phyloP scores from a whole-genome alignment of 2,113 vertebrate genomes.

The Acrocephalus arundinaceus region DNA sequence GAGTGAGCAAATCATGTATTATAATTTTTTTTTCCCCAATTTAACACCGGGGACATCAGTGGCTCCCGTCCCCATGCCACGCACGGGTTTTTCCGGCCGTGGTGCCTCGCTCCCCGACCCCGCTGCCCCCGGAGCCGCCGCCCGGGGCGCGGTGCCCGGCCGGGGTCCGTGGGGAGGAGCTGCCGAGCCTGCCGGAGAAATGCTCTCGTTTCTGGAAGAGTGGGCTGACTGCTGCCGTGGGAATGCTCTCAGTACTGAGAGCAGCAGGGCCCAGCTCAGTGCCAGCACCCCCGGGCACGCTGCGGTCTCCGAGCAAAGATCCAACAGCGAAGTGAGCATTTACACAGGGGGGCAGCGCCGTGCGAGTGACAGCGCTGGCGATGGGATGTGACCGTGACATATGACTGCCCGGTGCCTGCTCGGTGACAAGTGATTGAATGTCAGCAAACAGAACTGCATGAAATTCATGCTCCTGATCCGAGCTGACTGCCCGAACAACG shows the following conservation, averaged over 20 bases:
- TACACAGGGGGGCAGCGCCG: background rate
- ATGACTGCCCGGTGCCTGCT: background rate
- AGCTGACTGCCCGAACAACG: conserved; percentile 36
- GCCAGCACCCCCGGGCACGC: background rate
- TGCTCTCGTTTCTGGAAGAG: background rate
- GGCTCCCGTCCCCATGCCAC: fast-evolving
- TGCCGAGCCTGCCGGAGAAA: background rate
- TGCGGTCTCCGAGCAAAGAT: background rate
- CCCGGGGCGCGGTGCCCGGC: fast-evolving
- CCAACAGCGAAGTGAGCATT: background rate
- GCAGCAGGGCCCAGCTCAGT: background rate
- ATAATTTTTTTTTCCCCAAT: background rate
- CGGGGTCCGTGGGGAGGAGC: fast-evolving
- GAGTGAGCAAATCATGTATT: background rate
- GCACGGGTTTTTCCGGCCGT: fast-evolving
- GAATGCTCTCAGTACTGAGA: background rate
- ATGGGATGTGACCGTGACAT: conserved; percentile 8
- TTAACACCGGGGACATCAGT: fast-evolving
- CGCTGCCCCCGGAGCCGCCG: background rate
- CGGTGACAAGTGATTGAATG: conserved; percentile 58
- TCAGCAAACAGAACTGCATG: conserved; percentile 42
- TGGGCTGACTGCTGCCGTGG: background rate
- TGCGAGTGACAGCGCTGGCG: background rate
- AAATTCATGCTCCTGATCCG: conserved; percentile 42
- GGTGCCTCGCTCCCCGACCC: fast-evolving